phyloP scores from a whole-genome alignment of 2,888 invertebrate species.

The Phania funesta region DNA sequence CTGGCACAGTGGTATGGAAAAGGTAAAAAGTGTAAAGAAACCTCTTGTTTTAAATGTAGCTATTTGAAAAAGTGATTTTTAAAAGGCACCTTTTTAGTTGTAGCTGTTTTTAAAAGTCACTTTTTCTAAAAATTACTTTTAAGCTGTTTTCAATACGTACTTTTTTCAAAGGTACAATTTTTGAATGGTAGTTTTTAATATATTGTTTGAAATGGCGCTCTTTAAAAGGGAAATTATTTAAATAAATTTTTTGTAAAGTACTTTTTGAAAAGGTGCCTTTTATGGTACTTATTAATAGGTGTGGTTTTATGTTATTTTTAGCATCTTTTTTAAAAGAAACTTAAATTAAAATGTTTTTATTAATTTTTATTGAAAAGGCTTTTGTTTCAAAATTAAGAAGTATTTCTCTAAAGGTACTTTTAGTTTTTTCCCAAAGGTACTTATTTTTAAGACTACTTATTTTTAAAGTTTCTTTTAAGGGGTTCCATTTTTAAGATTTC shows the following conservation, averaged over 20 bases:
- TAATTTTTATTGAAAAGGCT: too few relatives aligned
- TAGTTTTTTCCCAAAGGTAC: too few relatives aligned
- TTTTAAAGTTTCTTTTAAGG: too few relatives aligned
- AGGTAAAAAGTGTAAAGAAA: background rate
- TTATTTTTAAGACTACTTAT: too few relatives aligned
- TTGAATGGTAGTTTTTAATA: background rate
- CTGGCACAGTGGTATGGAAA: constrained; percentile 22
- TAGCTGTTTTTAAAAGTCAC: background rate
- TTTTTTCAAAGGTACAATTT: background rate
- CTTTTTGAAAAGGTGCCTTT: background rate
- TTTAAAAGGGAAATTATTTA: background rate
- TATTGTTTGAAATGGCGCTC: too few relatives aligned
- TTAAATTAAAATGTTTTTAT: too few relatives aligned
- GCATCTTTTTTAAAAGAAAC: too few relatives aligned
- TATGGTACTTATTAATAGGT: background rate
- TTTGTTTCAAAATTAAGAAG: too few relatives aligned
- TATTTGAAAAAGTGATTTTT: background rate
- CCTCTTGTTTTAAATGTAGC: background rate
- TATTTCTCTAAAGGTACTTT: too few relatives aligned
- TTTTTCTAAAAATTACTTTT: background rate
- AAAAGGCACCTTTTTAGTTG: too few relatives aligned
- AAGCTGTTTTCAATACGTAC: background rate
- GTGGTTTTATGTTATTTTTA: too few relatives aligned
- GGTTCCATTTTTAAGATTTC: too few relatives aligned
- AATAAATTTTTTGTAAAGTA: background rate